Conservation (phyloP, 2,888 invertebrate genomes). For the Mactromeris polynyma region DNA sequence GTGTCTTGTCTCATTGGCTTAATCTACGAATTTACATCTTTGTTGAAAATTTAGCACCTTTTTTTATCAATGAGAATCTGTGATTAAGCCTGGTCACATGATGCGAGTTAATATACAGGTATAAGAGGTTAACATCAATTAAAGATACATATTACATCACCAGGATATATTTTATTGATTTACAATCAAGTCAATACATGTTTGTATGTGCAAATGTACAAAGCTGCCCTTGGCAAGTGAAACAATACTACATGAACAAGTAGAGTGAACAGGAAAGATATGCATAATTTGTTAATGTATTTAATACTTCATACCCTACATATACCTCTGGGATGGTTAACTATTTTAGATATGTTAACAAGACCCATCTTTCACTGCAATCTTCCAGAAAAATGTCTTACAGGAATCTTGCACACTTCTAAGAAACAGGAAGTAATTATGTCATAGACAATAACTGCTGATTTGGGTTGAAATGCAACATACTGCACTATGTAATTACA, state of each 20-base stretch:
- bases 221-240: background rate
- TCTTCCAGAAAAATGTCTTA: background rate
- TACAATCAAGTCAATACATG: background rate
- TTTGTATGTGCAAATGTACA: background rate
- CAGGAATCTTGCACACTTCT: background rate
- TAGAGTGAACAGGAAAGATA: too few relatives aligned
- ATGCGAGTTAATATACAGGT: too few relatives aligned
- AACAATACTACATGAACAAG: background rate
- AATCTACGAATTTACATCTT: too few relatives aligned
- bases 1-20: too few relatives aligned
- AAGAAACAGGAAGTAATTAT: conserved; percentile 1
- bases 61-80: too few relatives aligned
- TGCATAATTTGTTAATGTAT: background rate
- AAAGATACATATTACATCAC: background rate
- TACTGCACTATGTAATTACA: background rate
- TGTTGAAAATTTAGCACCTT: too few relatives aligned
- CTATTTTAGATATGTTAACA: conserved; percentile 12
- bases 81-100: too few relatives aligned
- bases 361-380: background rate
- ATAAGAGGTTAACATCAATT: background rate
- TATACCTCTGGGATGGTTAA: background rate
- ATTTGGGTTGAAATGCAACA: background rate
- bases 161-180: background rate
- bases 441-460: background rate
- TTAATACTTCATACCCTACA: background rate